Conservation (phyloP, 2,888 invertebrate genomes). For the Cephalotes varians region DNA sequence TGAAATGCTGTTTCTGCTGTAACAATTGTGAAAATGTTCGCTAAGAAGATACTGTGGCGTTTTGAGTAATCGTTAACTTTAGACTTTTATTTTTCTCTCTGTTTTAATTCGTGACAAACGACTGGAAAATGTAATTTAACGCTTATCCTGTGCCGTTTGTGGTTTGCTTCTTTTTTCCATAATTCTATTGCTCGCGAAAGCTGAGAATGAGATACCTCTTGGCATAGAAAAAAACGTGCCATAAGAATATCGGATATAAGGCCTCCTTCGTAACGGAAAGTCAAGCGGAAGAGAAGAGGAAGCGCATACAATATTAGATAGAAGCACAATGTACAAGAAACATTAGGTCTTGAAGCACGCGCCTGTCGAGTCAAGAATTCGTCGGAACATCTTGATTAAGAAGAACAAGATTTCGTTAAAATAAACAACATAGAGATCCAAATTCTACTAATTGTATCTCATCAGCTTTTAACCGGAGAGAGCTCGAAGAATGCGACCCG, state of each 20-base stretch:
- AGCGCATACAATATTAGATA: conserved; percentile 44
- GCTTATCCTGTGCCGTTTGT: conserved; percentile 56
- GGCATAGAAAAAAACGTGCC: conserved; percentile 55
- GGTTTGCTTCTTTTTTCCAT: conserved; percentile 52
- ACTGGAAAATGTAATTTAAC: conserved; percentile 64
- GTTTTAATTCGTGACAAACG: conserved; percentile 27
- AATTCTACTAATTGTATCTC: conserved; percentile 32
- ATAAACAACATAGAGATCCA: conserved; percentile 21
- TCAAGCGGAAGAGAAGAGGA: conserved; percentile 25
- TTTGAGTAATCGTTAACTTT: conserved; percentile 26
- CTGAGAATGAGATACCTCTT: conserved; percentile 64
- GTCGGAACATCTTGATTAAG: conserved; percentile 7
- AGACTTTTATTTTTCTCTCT: conserved; percentile 45
- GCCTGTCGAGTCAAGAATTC: conserved; percentile 4
- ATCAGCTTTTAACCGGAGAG: conserved; percentile 1
- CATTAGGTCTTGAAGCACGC: conserved; percentile 23
- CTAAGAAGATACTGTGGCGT: background rate
- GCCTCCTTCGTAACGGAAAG: conserved; percentile 46
- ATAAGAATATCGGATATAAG: conserved; percentile 58
- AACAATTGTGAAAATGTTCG: background rate
- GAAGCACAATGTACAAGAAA: conserved; percentile 25
- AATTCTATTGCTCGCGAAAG: conserved; percentile 64
- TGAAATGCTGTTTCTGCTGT: background rate
- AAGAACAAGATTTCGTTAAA: conserved; percentile 23
- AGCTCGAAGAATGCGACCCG: conserved; percentile 18